Base-by-base conservation (phyloP, 2,888 invertebrate genomes). In the Carcina quercana region DNA sequence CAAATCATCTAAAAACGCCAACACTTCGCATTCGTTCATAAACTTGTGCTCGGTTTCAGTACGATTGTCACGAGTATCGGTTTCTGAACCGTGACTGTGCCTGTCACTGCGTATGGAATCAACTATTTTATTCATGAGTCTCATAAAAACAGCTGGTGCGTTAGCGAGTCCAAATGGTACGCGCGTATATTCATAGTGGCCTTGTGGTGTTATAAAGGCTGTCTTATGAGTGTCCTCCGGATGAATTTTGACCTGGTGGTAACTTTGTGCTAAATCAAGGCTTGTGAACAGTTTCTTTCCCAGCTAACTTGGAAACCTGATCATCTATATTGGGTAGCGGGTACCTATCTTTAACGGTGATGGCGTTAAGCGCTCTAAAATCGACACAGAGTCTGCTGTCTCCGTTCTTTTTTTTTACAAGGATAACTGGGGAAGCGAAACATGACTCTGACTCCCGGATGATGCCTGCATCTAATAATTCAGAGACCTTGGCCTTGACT, bases 261-360 rank as follows among this genome's bases (percentile, higher is more conserved):
- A 34, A 3, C 24, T 13, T 11, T 20, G 22, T 7, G 28, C 5
- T 6, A 34, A 7, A 6, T 34, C 28, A 7, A 34, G 10, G 8
- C 15, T 25, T 6, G 25, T 28, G 11, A 28, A 34, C 13, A 5
- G 29, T 5, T 4, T 11, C 5, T 29, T 29, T 1, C 3, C 25
- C 25, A 1, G n/a, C 17, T 3, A 34, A n/a, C 12, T 30, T 35
- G 2, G 11, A 10, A 2, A 35, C 8, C n/a, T 31, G 28, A 8
- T 35, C 35, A 5, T 31, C 34, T 7, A 35, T 35, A 2, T 26
- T 12, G 4, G 31, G 35, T 12, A 35, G 17, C 3, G 28, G 35
- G 7, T 28, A 35, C 10, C 19, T 20, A n/a, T 35, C 30, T n/a
- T 35, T 35, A 1, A 35, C 25, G 0, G 35, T 35, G 1, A 15